Conservation (phyloP, 2,113 vertebrate species). For the Typhlomys cinereus region DNA sequence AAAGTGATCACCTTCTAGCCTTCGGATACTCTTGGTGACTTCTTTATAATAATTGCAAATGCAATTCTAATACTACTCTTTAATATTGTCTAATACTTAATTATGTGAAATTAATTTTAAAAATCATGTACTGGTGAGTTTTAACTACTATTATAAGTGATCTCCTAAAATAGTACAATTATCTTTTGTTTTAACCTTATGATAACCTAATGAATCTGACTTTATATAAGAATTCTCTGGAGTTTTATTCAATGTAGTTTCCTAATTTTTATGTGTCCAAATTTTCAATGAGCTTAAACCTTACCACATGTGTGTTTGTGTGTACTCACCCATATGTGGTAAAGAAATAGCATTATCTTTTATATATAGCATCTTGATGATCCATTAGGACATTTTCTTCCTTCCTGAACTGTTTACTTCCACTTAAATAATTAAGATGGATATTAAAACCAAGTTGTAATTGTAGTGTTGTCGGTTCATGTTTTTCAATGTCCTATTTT, state of each 20-base stretch:
- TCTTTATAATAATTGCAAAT: neutral
- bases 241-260: neutral
- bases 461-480: neutral
- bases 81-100: neutral
- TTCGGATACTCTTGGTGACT: neutral
- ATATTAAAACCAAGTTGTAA: neutral
- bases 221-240: neutral
- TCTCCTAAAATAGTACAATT: constrained; percentile 39
- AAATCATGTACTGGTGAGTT: neutral
- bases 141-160: neutral
- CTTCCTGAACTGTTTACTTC: neutral
- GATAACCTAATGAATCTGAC: neutral
- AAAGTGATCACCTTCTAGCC: neutral
- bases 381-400: neutral
- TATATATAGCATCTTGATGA: neutral
- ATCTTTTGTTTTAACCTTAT: neutral
- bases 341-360: neutral
- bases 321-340: neutral
- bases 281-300: neutral
- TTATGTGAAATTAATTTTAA: constrained; percentile 30
- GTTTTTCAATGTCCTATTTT: neutral
- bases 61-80: neutral
- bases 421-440: neutral
- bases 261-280: neutral
- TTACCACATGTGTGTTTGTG: neutral